Percentiles rank a stretch among this genome's conserved stretches.
Conservation (phyloP, 2,888 invertebrate genomes). For the Drosophila anomelani region DNA sequence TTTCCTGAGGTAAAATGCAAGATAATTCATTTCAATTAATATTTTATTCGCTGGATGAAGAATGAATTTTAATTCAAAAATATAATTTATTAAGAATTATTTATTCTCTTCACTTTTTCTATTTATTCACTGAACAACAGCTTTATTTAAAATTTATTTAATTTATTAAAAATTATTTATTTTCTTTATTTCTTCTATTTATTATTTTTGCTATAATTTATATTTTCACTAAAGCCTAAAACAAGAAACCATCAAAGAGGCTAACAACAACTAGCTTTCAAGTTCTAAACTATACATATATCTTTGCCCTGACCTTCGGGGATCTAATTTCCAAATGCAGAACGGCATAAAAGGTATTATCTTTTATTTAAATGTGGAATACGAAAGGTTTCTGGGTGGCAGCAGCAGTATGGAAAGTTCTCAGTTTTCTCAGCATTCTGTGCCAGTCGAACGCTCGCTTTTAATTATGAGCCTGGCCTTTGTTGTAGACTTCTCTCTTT, state of each 20-base stretch:
- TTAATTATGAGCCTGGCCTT: slow-evolving; percentile 73
- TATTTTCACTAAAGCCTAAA: not conserved
- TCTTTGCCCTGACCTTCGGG: not conserved
- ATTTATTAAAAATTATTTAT: too few relatives aligned
- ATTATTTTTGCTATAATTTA: not conserved
- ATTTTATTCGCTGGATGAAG: too few relatives aligned
- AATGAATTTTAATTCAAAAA: too few relatives aligned
- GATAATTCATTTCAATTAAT: too few relatives aligned
- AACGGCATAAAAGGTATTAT: slow-evolving; percentile 1
- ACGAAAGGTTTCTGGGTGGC: slow-evolving; percentile 16
- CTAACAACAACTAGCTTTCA: not conserved
- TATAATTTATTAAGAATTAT: too few relatives aligned
- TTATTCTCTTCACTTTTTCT: too few relatives aligned
- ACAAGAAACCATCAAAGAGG: not conserved
- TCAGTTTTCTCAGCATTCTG: slow-evolving; percentile 59
- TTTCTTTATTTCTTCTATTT: too few relatives aligned
- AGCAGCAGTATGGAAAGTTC: slow-evolving; percentile 36
- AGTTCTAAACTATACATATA: not conserved
- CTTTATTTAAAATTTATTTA: too few relatives aligned
- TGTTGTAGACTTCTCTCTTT: slow-evolving; percentile 55
- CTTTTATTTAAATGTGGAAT: slow-evolving; percentile 7
- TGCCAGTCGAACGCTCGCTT: slow-evolving; percentile 59
- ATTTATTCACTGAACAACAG: too few relatives aligned
- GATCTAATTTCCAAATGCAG: not conserved
- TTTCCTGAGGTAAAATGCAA: too few relatives aligned